phyloP scores from a whole-genome alignment of 1,140 invertebrate genomes.

The Oedothorax gibbosus region DNA sequence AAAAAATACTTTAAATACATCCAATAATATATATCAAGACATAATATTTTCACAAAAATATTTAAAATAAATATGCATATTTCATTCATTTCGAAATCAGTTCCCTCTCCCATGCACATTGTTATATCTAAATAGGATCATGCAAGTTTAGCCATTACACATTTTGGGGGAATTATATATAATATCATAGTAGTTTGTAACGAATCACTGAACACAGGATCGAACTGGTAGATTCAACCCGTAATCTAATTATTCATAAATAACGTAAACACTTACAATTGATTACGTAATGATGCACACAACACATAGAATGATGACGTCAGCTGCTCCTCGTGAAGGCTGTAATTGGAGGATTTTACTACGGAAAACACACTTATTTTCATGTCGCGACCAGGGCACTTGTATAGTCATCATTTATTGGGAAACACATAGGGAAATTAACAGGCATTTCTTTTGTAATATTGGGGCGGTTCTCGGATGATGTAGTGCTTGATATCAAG shows the following conservation, averaged over 20 bases:
- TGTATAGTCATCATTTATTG: too few species aligned
- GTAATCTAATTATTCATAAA: slow-evolving; percentile 49
- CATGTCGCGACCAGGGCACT: too few species aligned
- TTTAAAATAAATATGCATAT: too few species aligned
- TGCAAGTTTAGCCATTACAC: slow-evolving; percentile 10
- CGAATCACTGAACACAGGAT: not conserved
- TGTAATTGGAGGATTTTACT: slow-evolving; percentile 19
- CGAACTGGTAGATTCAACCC: slow-evolving; percentile 29
- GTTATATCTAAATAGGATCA: slow-evolving; percentile 1
- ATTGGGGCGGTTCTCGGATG: too few species aligned
- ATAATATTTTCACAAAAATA: too few species aligned
- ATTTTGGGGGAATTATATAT: not conserved
- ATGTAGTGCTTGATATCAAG: too few species aligned
- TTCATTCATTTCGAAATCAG: not conserved
- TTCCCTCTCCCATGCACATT: slow-evolving; percentile 1
- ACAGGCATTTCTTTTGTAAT: too few species aligned
- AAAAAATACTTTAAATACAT: too few species aligned
- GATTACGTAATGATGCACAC: slow-evolving; percentile 46
- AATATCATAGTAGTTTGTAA: not conserved
- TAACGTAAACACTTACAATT: slow-evolving; percentile 38
- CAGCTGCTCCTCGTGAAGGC: slow-evolving; percentile 55
- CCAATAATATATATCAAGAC: too few species aligned
- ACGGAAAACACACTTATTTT: too few species aligned
- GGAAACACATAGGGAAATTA: too few species aligned
- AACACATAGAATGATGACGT: slow-evolving; percentile 41